phyloP scores from a whole-genome alignment of 2,113 vertebrate species.

The Bombycilla garrulus region DNA sequence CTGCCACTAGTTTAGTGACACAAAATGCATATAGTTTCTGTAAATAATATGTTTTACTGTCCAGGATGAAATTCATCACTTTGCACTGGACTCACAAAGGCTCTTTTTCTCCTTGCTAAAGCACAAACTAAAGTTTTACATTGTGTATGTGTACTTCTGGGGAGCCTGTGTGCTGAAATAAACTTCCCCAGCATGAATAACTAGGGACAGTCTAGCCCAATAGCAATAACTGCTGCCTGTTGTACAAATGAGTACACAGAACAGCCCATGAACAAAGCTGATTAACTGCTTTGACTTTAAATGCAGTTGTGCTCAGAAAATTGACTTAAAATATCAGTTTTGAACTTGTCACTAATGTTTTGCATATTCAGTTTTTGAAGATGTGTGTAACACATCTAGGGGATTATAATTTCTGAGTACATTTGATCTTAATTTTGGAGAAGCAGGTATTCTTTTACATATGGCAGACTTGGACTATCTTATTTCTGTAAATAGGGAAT shows the following conservation, averaged over 20 bases:
- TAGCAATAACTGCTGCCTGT: not conserved
- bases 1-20: not conserved
- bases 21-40: not conserved
- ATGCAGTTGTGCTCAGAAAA: not conserved
- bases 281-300: not conserved
- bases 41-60: not conserved
- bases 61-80: not conserved
- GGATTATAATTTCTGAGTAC: not conserved
- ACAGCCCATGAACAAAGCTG: not conserved
- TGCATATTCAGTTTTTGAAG: not conserved
- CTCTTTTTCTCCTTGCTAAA: not conserved
- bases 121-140: not conserved
- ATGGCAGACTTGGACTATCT: not conserved
- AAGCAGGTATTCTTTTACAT: not conserved
- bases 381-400: not conserved
- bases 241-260: not conserved
- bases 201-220: not conserved
- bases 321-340: not conserved
- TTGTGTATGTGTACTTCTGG: not conserved
- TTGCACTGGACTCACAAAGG: not conserved
- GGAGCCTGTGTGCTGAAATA: not conserved
- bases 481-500: not conserved
- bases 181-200: not conserved
- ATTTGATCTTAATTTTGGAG: not conserved
- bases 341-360: not conserved